These are phyloP conservation scores for Microtus ochrogaster DNA, from an alignment of 2,113 vertebrate genomes.

Conservation along the genomic window DNA sequence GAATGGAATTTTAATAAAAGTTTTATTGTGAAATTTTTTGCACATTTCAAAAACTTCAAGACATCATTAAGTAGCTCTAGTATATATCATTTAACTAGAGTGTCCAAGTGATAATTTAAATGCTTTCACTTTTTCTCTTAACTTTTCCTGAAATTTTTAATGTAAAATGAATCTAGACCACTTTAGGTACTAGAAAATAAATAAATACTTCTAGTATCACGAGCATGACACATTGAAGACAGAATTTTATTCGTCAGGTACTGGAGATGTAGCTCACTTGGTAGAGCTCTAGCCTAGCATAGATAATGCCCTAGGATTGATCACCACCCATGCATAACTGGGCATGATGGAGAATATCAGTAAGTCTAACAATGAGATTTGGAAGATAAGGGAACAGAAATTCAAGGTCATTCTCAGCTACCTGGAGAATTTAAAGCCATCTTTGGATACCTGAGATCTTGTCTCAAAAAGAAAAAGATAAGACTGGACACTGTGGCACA, in stretches of 20 bases:
- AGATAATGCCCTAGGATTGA: neutral
- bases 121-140: slow-evolving; percentile 2
- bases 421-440: neutral
- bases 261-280: neutral
- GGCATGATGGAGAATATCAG: neutral
- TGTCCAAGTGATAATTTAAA: slow-evolving; percentile 5
- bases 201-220: neutral
- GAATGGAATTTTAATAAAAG: neutral
- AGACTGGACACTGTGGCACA: neutral
- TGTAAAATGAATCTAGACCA: neutral
- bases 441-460: neutral
- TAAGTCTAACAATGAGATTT: too few species aligned
- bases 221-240: neutral
- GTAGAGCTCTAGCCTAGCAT: neutral
- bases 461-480: neutral
- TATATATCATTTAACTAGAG: neutral
- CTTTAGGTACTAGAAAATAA: neutral
- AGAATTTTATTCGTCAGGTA: neutral
- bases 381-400: neutral
- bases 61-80: neutral
- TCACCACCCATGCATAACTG: neutral
- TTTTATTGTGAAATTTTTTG: neutral
- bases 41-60: neutral
- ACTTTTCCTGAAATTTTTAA: neutral
- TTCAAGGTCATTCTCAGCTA: neutral